phyloP scores from a whole-genome alignment of 2,113 vertebrate species.

The Columba livia region DNA sequence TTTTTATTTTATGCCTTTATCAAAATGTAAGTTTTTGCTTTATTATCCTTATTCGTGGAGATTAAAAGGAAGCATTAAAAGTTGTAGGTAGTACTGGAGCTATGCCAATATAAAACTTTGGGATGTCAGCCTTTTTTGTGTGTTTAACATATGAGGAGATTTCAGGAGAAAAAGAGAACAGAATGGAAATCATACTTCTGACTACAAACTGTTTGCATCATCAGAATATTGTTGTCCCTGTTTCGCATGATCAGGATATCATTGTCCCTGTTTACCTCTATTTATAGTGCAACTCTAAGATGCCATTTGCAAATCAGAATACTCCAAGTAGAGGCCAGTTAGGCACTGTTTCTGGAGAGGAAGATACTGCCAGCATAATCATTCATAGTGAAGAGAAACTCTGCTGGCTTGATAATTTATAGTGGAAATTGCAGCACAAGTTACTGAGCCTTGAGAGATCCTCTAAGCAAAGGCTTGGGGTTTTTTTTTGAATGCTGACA shows the following conservation, averaged over 20 bases:
- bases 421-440: constrained; percentile 2
- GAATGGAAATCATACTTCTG: background rate
- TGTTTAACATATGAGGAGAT: background rate
- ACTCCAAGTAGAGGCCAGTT: background rate
- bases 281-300: background rate
- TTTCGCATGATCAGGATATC: background rate
- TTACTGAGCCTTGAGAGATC: background rate
- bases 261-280: background rate
- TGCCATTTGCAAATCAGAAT: background rate
- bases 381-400: background rate
- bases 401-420: background rate
- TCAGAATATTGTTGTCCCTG: background rate
- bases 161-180: background rate
- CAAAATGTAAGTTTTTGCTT: background rate
- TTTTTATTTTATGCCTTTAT: background rate
- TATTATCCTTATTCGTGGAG: background rate
- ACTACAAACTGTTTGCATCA: background rate
- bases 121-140: background rate
- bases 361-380: background rate
- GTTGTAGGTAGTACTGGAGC: background rate
- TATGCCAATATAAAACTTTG: background rate
- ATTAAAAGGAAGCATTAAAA: background rate
- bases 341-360: background rate
- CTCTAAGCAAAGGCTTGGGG: background rate
- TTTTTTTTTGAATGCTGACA: background rate